These are phyloP conservation scores for Cylloceria caligata DNA, from an alignment of 2,888 invertebrate species.

Conservation along the genomic window DNA sequence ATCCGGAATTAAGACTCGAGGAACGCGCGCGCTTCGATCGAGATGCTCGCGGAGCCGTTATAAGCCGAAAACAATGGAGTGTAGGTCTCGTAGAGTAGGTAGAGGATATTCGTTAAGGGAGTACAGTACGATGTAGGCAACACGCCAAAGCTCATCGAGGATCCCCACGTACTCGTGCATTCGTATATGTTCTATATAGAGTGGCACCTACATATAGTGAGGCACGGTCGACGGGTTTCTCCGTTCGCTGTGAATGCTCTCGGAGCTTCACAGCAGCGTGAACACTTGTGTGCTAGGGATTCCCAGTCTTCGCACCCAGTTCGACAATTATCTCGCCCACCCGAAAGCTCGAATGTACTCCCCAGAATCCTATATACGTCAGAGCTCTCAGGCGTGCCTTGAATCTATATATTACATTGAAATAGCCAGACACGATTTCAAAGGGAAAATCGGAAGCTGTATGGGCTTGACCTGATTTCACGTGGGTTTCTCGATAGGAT, in stretches of 20 bases:
- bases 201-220: slow-evolving; percentile 2
- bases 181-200: neutral
- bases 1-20: slow-evolving; percentile 69
- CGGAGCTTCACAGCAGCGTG: slow-evolving; percentile 43
- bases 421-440: slow-evolving; percentile 41
- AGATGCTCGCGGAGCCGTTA: slow-evolving; percentile 71
- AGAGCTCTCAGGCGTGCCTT: slow-evolving; percentile 1
- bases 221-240: slow-evolving; percentile 59
- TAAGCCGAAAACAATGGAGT: slow-evolving; percentile 79
- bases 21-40: slow-evolving; percentile 63
- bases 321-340: slow-evolving; percentile 64
- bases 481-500: slow-evolving; percentile 3
- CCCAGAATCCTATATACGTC: slow-evolving; percentile 48
- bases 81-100: slow-evolving; percentile 46
- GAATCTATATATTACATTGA: slow-evolving; percentile 43
- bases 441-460: slow-evolving; percentile 41
- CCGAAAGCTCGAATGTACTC: slow-evolving; percentile 44
- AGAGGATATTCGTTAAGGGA: slow-evolving; percentile 62
- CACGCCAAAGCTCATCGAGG: slow-evolving; percentile 65
- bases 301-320: slow-evolving; percentile 58
- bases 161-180: slow-evolving; percentile 47
- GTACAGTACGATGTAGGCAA: slow-evolving; percentile 51
- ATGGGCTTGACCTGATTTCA: slow-evolving; percentile 17
- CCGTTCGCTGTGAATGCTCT: slow-evolving; percentile 40
- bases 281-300: slow-evolving; percentile 52